A percentile compares a stretch with the other conserved stretches of the same genome.
phyloP scores from a whole-genome alignment of 1,140 invertebrate genomes.

The Maconellicoccus hirsutus region DNA sequence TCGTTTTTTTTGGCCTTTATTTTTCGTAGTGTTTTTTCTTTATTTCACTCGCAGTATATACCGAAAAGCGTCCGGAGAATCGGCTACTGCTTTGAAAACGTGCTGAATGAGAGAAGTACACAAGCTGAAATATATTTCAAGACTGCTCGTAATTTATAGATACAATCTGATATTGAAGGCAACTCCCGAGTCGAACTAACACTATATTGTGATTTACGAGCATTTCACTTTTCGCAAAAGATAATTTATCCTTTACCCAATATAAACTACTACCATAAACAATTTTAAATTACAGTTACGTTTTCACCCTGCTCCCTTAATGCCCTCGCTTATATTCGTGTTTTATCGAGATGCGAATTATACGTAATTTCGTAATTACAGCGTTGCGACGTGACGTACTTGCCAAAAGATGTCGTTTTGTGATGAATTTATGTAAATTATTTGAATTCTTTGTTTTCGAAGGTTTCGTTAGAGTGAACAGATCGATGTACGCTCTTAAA shows the following conservation, averaged over 20 bases:
- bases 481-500: too few species aligned
- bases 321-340: too few species aligned
- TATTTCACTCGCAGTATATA: too few species aligned
- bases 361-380: too few species aligned
- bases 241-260: background rate
- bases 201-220: slow-evolving; percentile 20
- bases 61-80: background rate
- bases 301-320: background rate
- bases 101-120: slow-evolving; percentile 2
- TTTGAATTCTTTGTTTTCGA: too few species aligned
- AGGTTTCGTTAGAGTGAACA: too few species aligned
- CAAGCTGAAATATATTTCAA: slow-evolving; percentile 4
- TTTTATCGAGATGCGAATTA: too few species aligned
- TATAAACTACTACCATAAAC: background rate
- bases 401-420: too few species aligned
- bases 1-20: too few species aligned
- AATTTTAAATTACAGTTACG: background rate
- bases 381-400: too few species aligned
- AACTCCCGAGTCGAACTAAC: background rate
- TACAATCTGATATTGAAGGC: slow-evolving; percentile 21
- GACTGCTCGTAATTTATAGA: slow-evolving; percentile 15
- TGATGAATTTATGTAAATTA: too few species aligned
- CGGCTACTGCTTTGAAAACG: background rate
- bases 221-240: background rate
- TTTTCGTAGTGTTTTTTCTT: too few species aligned